phyloP scores from a whole-genome alignment of 2,797 vertebrate genomes.

The Lepilemur ruficaudatus region DNA sequence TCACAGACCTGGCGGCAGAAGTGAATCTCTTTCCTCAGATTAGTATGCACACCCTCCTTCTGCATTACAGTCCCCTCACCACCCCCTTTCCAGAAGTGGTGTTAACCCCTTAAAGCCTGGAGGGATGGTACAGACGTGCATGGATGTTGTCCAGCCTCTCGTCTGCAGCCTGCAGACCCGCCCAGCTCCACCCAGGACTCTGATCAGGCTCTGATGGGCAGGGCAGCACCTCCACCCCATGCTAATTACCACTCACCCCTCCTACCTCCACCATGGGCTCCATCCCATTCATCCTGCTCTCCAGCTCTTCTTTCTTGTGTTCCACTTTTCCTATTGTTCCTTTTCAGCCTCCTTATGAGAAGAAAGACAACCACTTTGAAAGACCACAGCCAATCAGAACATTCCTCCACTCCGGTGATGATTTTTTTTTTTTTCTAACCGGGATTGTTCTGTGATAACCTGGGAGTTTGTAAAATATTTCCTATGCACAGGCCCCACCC shows the following conservation, averaged over 20 bases:
- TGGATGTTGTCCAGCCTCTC: background rate
- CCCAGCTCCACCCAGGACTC: background rate
- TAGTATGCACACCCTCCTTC: accelerated
- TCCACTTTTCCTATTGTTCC: background rate
- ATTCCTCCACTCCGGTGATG: background rate
- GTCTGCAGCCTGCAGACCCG: accelerated
- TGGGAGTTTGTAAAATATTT: background rate
- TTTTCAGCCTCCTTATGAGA: background rate
- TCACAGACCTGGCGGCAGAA: background rate
- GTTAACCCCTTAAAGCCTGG: background rate
- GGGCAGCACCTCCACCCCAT: background rate
- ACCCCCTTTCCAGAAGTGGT: accelerated
- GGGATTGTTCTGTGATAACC: background rate
- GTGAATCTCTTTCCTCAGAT: background rate
- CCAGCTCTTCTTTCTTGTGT: background rate
- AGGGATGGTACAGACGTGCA: background rate
- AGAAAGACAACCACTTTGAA: background rate
- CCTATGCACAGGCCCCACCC: background rate
- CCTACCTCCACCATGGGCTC: background rate
- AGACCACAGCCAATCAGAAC: background rate
- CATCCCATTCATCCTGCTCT: background rate
- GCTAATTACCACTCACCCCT: background rate
- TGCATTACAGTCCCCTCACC: background rate
- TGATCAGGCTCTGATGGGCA: background rate
- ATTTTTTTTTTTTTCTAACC: background rate